Base-by-base conservation (phyloP, 2,113 vertebrate species). In the Podiceps cristatus region DNA sequence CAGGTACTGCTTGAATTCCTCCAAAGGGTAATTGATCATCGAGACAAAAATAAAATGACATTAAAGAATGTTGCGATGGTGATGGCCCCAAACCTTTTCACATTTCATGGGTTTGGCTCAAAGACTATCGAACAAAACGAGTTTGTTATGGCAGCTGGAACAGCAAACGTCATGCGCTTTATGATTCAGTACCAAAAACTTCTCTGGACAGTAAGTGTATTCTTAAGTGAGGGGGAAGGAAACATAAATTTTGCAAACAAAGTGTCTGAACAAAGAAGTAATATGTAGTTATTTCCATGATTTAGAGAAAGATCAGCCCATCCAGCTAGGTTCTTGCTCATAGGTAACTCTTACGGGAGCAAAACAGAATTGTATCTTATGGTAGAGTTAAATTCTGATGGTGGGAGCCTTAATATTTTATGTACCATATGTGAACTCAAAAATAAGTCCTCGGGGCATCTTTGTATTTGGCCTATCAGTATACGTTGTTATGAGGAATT, bases 81-180 rank as follows among this genome's bases (percentile, higher is more conserved):
- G 94, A 99, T 99, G 99, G 99, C 99, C 15, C 99, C 99, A n/a
- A 99, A 99, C 97, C 99, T 99, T 97, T 99, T 99, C 98, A 99
- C 99, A 40, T 99, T 99, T 94, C 99, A 99, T 73, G 97, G 98
- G 5, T 96, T 99, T 78, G 98, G 98, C 83, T 97, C 98, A 73
- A 99, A 99, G 97, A 90, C 98, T 56, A 98, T 96, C 0, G 99
- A 99, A 76, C 99, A 99, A 91, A 98, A 97, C 90, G 99, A 99
- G 96, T 99, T 99, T 91, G 98, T 96, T 79, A 99, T 99, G 99
- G 99, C 99, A 58, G 98, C 99, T 25, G 98, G 98, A 88, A 99
- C 99, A 6, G 99, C 99, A 82, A 99, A 98, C 91, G 98, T 98
- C 78, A 99, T 99, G 98, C 98, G 99, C 68, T 98, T 99, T 68